Percentiles rank a stretch among this genome's conserved stretches.
phyloP scores from a whole-genome alignment of 2,797 vertebrate species.

The Enteromius trimaculatus region DNA sequence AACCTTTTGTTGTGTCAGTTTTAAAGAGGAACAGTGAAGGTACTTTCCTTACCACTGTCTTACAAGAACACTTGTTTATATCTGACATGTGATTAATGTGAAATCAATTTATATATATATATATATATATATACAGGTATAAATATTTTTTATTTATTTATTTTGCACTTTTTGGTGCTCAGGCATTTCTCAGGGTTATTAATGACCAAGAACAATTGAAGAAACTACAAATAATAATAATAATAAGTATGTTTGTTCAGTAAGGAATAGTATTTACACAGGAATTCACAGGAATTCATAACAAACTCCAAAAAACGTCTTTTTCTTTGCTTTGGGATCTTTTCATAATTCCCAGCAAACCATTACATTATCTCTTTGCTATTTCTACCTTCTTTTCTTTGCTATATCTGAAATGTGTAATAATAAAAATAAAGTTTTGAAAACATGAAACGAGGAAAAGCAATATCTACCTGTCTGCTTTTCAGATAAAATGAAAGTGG shows the following conservation, averaged over 20 bases:
- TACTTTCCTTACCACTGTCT: conserved; percentile 1
- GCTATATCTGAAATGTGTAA: neutral
- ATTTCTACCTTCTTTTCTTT: neutral
- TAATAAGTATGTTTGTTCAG: neutral
- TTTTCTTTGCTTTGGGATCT: neutral
- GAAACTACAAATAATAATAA: neutral
- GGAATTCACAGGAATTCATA: neutral
- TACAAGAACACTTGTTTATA: neutral
- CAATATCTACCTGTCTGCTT: neutral
- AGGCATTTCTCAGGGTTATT: conserved; percentile 19
- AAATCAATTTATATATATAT: no score
- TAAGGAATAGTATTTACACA: neutral
- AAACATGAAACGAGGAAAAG: conserved; percentile 2
- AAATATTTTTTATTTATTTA: no score
- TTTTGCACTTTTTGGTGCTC: neutral
- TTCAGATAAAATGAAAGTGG: neutral
- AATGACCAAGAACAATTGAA: conserved; percentile 1
- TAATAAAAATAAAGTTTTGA: neutral
- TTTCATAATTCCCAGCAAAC: neutral
- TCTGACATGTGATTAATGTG: neutral
- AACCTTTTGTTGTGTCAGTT: neutral
- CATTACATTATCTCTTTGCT: neutral
- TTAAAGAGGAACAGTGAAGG: no score
- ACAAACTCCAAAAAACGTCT: neutral
- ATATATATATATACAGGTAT: no score